Evolutionary conservation across 2,113 vertebrate genomes (phyloP).

Genomic region (Rhinogobius similis): DNA sequence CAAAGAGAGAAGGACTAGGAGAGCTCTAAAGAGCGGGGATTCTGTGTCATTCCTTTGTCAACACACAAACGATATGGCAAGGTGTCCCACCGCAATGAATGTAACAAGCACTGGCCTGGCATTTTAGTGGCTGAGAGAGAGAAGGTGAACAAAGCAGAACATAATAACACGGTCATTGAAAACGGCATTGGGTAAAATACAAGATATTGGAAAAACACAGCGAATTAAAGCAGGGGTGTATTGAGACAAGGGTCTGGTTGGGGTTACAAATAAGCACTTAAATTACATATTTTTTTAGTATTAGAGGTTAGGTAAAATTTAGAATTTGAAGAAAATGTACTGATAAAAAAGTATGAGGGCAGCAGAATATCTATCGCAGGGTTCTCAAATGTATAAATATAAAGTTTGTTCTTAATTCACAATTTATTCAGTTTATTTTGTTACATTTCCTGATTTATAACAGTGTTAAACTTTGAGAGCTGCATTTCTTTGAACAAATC

Average conservation of each 20-base stretch:
- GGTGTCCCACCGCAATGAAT: neutral
- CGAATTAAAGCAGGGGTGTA: neutral
- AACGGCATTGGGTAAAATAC: conserved; percentile 2
- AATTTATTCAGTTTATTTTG: no score
- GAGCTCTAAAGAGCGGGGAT: conserved; percentile 25
- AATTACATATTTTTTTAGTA: neutral
- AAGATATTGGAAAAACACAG: conserved; percentile 11
- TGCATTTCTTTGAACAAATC: no score
- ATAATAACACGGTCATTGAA: neutral
- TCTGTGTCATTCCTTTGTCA: conserved; percentile 26
- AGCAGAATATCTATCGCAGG: no score
- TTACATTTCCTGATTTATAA: no score
- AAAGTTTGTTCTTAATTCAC: no score
- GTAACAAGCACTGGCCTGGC: conserved; percentile 21
- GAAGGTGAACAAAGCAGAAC: conserved; percentile 13
- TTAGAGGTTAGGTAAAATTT: neutral
- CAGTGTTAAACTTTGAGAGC: no score
- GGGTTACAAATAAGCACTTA: conserved; percentile 4
- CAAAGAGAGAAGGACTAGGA: conserved; percentile 22
- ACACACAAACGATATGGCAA: conserved; percentile 27
- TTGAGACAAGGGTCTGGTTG: neutral
- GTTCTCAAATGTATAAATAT: no score
- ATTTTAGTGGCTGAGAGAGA: conserved; percentile 17
- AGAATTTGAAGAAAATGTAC: neutral
- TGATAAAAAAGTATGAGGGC: no score